Conservation (phyloP, 2,888 invertebrate genomes). For the Desoria tigrina region DNA sequence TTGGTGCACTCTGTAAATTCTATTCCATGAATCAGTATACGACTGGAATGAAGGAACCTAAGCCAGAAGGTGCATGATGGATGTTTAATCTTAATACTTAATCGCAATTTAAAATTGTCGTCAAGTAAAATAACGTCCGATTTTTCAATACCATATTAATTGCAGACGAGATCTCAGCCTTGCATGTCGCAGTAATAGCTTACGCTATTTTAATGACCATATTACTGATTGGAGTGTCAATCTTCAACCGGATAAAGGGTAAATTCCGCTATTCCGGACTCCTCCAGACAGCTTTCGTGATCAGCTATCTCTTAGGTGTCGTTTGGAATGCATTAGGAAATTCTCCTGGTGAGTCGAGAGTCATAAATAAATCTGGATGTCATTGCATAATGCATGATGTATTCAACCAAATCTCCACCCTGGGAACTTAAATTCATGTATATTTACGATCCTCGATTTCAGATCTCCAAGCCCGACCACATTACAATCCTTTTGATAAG, state of each 20-base stretch:
- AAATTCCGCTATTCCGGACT: conserved; percentile 26
- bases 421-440: no score
- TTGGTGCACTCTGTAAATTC: not conserved
- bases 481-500: conserved; percentile 9
- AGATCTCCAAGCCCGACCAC: conserved; percentile 18
- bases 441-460: no score
- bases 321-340: conserved; percentile 34
- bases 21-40: not conserved
- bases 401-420: no score
- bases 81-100: no score
- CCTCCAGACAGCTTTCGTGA: conserved; percentile 27
- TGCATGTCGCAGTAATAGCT: conserved; percentile 13
- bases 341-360: conserved; percentile 22
- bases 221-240: conserved; percentile 2
- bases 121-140: no score
- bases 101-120: no score
- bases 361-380: not conserved
- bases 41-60: not conserved
- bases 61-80: not conserved
- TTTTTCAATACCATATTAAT: no score
- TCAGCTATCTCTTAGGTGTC: conserved; percentile 19
- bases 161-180: not conserved
- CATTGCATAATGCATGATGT: no score
- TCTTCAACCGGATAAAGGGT: conserved; percentile 3
- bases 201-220: not conserved